Conservation (phyloP, 2,888 invertebrate genomes). For the Achlya flavicornis region DNA sequence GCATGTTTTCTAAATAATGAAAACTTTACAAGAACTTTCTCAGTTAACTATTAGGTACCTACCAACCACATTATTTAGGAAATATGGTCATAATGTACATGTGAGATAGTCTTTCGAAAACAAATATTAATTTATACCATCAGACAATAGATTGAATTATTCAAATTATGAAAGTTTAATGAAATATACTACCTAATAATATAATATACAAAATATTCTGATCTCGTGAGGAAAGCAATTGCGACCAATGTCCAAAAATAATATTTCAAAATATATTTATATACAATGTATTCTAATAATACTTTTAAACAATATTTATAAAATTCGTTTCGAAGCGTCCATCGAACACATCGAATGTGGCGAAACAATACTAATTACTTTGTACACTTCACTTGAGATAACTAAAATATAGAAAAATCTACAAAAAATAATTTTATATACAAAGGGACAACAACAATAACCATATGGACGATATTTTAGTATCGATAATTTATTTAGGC, state of each 20-base stretch:
- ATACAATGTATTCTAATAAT: slow-evolving; percentile 80
- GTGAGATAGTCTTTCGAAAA: slow-evolving; percentile 24
- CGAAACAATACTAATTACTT: slow-evolving; percentile 71
- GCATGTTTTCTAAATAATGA: slow-evolving; percentile 16
- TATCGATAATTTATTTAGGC: slow-evolving; percentile 44
- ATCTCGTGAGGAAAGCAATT: slow-evolving; percentile 32
- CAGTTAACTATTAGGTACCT: background rate
- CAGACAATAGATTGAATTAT: background rate
- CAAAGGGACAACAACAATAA: slow-evolving; percentile 79
- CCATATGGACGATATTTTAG: slow-evolving; percentile 45
- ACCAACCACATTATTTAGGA: background rate
- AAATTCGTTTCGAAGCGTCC: slow-evolving; percentile 63
- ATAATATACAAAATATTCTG: slow-evolving; percentile 23
- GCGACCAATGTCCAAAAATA: slow-evolving; percentile 57
- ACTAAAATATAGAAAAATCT: slow-evolving; percentile 51
- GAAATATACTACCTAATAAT: background rate
- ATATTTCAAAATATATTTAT: slow-evolving; percentile 74
- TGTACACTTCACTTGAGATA: slow-evolving; percentile 73
- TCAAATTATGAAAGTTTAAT: background rate
- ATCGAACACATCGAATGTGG: slow-evolving; percentile 56
- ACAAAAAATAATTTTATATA: slow-evolving; percentile 42
- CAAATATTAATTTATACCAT: slow-evolving; percentile 11
- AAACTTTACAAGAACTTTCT: no score
- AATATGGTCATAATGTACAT: slow-evolving; percentile 25
- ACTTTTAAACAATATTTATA: slow-evolving; percentile 83